phyloP scores from a whole-genome alignment of 2,797 vertebrate genomes.

The Catostomus latipinnis region DNA sequence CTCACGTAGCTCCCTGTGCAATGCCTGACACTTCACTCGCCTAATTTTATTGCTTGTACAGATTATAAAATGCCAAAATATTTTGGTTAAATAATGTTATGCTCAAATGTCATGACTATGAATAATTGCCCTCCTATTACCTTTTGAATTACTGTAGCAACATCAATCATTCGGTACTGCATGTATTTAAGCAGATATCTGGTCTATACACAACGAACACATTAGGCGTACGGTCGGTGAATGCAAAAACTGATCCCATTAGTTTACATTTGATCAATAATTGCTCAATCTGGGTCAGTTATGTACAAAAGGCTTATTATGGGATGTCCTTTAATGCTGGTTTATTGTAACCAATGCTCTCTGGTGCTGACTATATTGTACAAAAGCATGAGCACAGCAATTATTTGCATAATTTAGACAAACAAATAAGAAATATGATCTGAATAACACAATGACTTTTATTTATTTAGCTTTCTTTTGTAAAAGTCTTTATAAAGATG shows the following conservation, averaged over 20 bases:
- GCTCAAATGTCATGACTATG: constrained; percentile 45
- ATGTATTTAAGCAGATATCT: neutral
- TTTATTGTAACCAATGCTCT: no score
- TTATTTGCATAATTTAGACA: no score
- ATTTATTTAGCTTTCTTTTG: no score
- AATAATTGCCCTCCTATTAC: constrained; percentile 36
- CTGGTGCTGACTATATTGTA: no score
- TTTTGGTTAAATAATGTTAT: constrained; percentile 31
- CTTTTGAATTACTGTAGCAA: constrained; percentile 17
- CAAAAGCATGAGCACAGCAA: no score
- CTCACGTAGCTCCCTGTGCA: neutral
- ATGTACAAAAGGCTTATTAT: neutral
- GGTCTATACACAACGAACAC: neutral
- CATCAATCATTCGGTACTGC: neutral
- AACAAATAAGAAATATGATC: no score
- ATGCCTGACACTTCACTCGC: constrained; percentile 7
- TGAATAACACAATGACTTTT: no score
- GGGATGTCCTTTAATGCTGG: no score
- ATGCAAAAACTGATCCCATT: neutral
- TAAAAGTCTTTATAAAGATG: no score
- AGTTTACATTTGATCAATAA: neutral
- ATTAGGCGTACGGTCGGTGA: no score
- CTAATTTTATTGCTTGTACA: constrained; percentile 8
- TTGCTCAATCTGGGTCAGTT: neutral
- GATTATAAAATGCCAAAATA: constrained; percentile 54